A percentile compares a stretch with the other conserved stretches of the same genome.
Conservation (phyloP, 2,797 vertebrate species). For the Sarcoramphus papa region DNA sequence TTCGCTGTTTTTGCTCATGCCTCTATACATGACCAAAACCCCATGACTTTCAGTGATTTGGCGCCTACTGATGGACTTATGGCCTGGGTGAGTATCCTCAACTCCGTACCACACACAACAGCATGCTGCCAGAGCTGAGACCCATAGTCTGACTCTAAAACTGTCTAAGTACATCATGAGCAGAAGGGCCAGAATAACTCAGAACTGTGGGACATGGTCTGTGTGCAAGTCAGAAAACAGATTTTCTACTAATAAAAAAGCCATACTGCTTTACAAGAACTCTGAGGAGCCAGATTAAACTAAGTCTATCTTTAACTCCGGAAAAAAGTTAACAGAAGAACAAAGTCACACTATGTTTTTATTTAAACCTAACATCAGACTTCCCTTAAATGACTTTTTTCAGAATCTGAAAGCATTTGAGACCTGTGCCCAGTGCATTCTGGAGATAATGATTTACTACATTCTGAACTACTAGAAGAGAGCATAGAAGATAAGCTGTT, state of each 20-base stretch:
- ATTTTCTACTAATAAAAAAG: not conserved
- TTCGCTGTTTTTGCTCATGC: not conserved
- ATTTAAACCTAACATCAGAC: not conserved
- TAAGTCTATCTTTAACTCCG: not conserved
- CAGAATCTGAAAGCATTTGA: not conserved
- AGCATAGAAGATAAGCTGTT: not conserved
- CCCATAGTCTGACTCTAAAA: not conserved
- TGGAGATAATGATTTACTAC: not conserved
- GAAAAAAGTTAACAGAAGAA: not conserved
- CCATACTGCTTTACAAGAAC: not conserved
- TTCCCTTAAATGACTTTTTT: not conserved
- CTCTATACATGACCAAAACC: not conserved
- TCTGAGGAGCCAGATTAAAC: not conserved
- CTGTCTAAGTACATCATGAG: fast-evolving
- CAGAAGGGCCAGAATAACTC: not conserved
- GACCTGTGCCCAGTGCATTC: not conserved
- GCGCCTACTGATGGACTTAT: fast-evolving
- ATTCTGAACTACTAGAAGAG: not conserved
- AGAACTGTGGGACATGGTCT: not conserved
- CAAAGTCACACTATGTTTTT: not conserved
- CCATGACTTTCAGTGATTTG: not conserved
- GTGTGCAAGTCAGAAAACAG: not conserved
- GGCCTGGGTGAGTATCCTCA: not conserved
- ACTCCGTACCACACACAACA: not conserved
- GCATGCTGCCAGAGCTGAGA: not conserved